These are phyloP conservation scores for Platerodrilus igneus DNA, from an alignment of 2,888 invertebrate genomes.

Conservation along the genomic window DNA sequence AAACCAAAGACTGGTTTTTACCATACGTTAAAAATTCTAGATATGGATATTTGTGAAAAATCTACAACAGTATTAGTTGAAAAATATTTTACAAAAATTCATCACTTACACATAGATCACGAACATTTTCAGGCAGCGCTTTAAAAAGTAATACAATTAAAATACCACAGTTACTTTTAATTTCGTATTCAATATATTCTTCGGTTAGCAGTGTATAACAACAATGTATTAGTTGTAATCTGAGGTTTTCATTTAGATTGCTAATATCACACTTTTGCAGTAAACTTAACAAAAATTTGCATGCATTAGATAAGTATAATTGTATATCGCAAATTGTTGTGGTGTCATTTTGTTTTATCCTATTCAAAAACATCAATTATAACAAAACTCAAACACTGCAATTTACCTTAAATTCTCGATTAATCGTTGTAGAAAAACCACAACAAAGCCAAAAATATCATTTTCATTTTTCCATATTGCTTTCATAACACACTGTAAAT, in stretches of 20 bases:
- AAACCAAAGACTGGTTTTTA: conserved; percentile 1
- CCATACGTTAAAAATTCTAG: conserved; percentile 12
- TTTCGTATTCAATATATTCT: conserved; percentile 59
- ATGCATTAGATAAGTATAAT: conserved; percentile 44
- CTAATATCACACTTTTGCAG: conserved; percentile 41
- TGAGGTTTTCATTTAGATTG: conserved; percentile 14
- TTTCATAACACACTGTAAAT: conserved; percentile 26
- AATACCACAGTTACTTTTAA: conserved; percentile 57
- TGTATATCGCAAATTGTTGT: conserved; percentile 34
- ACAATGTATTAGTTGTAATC: conserved; percentile 21
- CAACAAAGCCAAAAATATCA: conserved; percentile 19
- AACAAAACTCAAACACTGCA: conserved; percentile 5
- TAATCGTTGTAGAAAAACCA: conserved; percentile 18
- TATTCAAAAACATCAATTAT: conserved; percentile 1
- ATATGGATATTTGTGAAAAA: conserved; percentile 8
- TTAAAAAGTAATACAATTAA: conserved; percentile 12
- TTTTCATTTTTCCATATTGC: conserved; percentile 24
- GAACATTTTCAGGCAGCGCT: conserved; percentile 8
- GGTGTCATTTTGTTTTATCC: too few species aligned
- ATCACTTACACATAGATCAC: conserved; percentile 17
- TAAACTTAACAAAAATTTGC: conserved; percentile 45
- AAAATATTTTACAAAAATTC: conserved; percentile 8
- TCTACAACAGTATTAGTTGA: conserved; percentile 11
- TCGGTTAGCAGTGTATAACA: conserved; percentile 38
- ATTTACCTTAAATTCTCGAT: conserved; percentile 26